These are phyloP conservation scores for Drosophila meridionalis DNA, from an alignment of 2,888 invertebrate species.

Conservation along the genomic window DNA sequence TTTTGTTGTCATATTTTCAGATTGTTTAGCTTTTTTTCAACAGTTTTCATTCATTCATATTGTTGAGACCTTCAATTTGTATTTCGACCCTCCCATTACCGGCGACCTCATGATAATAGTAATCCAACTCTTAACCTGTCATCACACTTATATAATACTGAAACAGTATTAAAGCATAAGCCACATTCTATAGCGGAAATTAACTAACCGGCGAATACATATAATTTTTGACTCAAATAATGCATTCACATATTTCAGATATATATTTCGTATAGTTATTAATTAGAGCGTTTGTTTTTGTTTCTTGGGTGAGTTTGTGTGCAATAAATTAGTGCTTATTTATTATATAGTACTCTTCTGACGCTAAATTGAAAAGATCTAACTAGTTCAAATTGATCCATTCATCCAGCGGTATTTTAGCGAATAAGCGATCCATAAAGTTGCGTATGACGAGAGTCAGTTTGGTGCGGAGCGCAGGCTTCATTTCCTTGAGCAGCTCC, in stretches of 20 bases:
- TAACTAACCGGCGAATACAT: conserved; percentile 27
- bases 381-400: conserved; percentile 87
- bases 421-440: conserved; percentile 91
- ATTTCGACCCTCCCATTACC: conserved; percentile 36
- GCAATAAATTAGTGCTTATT: conserved; percentile 69
- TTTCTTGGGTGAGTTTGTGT: conserved; percentile 30
- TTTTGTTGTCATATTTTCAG: conserved; percentile 5
- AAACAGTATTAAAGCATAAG: conserved; percentile 13
- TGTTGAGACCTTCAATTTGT: conserved; percentile 38
- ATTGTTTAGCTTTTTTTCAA: conserved; percentile 20
- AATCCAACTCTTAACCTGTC: conserved; percentile 12
- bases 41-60: conserved; percentile 47
- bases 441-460: conserved; percentile 90
- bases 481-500: conserved; percentile 94
- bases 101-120: conserved; percentile 60
- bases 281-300: conserved; percentile 24
- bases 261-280: conserved; percentile 25
- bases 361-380: conserved; percentile 2
- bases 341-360: conserved; percentile 36
- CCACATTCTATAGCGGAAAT: conserved; percentile 10
- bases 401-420: conserved; percentile 91
- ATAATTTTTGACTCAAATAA: conserved; percentile 2
- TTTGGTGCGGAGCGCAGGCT: conserved; percentile 92
- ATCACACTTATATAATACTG: conserved; percentile 33
- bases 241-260: not conserved